phyloP scores from a whole-genome alignment of 2,113 vertebrate genomes.

The Excalfactoria chinensis region DNA sequence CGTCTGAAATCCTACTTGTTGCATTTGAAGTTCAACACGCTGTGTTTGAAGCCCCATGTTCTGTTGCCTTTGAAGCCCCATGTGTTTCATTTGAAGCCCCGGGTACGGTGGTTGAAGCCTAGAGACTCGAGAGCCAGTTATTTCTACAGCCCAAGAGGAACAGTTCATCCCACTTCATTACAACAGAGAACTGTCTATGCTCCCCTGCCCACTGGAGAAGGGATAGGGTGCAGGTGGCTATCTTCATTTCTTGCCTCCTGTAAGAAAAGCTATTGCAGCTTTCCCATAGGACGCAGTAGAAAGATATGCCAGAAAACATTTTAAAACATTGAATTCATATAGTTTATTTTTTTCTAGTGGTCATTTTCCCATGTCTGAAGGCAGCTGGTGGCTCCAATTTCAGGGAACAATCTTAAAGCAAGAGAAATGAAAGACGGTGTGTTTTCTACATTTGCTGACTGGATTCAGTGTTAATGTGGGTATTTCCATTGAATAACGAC shows the following conservation, averaged over 20 bases:
- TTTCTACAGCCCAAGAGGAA: neutral
- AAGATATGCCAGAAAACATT: neutral
- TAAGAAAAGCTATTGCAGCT: neutral
- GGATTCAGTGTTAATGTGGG: neutral
- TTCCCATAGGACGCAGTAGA: fast-evolving
- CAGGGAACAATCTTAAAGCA: neutral
- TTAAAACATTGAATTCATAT: neutral
- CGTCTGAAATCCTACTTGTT: neutral
- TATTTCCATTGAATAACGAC: neutral
- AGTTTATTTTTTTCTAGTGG: neutral
- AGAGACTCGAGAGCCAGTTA: neutral
- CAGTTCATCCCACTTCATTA: neutral
- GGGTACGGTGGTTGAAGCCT: neutral
- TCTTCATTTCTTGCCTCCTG: neutral
- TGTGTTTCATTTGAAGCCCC: neutral
- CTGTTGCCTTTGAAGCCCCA: neutral
- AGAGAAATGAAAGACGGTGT: neutral
- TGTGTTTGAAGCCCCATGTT: neutral
- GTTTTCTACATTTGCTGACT: neutral
- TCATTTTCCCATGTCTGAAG: neutral
- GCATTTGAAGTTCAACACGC: neutral
- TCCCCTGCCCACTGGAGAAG: neutral
- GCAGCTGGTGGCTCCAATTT: neutral
- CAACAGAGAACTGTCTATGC: neutral
- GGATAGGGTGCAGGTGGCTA: no score